These are phyloP conservation scores for Apeltes quadracus DNA, from an alignment of 2,113 vertebrate genomes.

Conservation along the genomic window DNA sequence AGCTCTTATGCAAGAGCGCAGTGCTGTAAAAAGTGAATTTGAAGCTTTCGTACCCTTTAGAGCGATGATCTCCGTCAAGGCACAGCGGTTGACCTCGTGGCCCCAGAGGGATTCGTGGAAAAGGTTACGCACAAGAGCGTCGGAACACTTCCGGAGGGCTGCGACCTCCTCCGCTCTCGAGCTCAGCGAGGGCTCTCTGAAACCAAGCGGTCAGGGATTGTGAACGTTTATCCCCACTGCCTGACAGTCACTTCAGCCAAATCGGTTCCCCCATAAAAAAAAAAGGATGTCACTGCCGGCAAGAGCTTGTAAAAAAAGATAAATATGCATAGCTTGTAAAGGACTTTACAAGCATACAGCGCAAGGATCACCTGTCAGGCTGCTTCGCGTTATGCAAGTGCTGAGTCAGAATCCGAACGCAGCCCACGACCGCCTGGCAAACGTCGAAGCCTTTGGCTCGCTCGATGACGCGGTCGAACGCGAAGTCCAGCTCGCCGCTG, in stretches of 20 bases:
- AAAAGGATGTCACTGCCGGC: constrained; percentile 4
- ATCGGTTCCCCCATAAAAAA: constrained; percentile 2
- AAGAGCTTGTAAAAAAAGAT: constrained; percentile 35
- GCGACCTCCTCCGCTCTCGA: constrained; percentile 72
- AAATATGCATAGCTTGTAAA: constrained; percentile 18
- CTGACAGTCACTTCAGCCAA: not conserved
- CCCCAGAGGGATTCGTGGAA: constrained; percentile 71
- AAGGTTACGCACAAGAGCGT: constrained; percentile 77
- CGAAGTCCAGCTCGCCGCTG: constrained; percentile 68
- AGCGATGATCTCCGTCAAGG: constrained; percentile 80
- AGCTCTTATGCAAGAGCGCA: constrained; percentile 35
- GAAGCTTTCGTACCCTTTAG: constrained; percentile 77
- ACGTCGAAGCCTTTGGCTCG: constrained; percentile 70
- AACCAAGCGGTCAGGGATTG: too few species aligned
- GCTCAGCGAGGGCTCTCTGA: constrained; percentile 71
- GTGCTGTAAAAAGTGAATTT: constrained; percentile 37
- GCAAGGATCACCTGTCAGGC: constrained; percentile 71
- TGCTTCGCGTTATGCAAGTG: constrained; percentile 79
- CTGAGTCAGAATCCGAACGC: constrained; percentile 76
- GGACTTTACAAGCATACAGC: constrained; percentile 3
- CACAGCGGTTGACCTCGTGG: constrained; percentile 72
- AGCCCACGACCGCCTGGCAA: constrained; percentile 69
- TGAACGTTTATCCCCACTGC: constrained; percentile 18
- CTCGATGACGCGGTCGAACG: constrained; percentile 70
- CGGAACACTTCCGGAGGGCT: constrained; percentile 74